Evolutionary conservation across 2,888 invertebrate genomes (phyloP).

Genomic region (Drosophila lutescens): DNA sequence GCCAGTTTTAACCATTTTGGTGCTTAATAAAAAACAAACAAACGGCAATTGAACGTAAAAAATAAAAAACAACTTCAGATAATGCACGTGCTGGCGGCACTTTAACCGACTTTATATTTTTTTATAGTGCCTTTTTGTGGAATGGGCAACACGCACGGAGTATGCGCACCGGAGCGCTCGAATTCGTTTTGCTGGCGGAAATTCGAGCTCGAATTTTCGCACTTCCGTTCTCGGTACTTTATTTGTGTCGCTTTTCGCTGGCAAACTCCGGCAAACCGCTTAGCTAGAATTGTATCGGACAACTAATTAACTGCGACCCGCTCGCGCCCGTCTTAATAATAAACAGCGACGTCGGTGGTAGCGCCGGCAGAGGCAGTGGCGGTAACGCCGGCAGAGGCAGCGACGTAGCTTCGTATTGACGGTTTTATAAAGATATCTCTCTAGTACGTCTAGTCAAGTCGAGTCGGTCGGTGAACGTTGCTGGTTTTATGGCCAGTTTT

Average conservation of each 20-base stretch:
- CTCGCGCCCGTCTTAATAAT: slow-evolving; percentile 78
- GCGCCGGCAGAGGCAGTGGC: slow-evolving; percentile 31
- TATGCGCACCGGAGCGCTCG: slow-evolving; percentile 43
- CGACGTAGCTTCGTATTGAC: slow-evolving; percentile 39
- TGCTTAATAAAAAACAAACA: slow-evolving; percentile 11
- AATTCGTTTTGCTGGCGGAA: slow-evolving; percentile 3
- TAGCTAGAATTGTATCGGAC: slow-evolving; percentile 78
- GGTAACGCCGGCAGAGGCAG: slow-evolving; percentile 9
- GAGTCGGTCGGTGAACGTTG: slow-evolving; percentile 27
- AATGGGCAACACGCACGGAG: slow-evolving; percentile 36
- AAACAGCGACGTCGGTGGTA: slow-evolving; percentile 51
- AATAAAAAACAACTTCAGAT: slow-evolving; percentile 24
- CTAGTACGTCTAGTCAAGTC: slow-evolving; percentile 37
- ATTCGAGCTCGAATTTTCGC: slow-evolving; percentile 5
- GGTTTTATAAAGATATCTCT: slow-evolving; percentile 54
- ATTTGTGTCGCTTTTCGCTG: slow-evolving; percentile 1
- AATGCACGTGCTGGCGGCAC: slow-evolving; percentile 12
- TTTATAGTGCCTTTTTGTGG: not conserved
- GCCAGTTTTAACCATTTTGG: slow-evolving; percentile 54
- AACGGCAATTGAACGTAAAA: slow-evolving; percentile 20
- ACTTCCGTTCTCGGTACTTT: slow-evolving; percentile 17
- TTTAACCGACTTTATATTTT: slow-evolving; percentile 3
- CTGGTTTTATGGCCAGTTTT: slow-evolving; percentile 19
- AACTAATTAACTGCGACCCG: slow-evolving; percentile 77
- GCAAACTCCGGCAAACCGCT: slow-evolving; percentile 65